These are phyloP conservation scores for Sterrhoptilus dennistouni DNA, from an alignment of 2,113 vertebrate genomes.

Conservation along the genomic window DNA sequence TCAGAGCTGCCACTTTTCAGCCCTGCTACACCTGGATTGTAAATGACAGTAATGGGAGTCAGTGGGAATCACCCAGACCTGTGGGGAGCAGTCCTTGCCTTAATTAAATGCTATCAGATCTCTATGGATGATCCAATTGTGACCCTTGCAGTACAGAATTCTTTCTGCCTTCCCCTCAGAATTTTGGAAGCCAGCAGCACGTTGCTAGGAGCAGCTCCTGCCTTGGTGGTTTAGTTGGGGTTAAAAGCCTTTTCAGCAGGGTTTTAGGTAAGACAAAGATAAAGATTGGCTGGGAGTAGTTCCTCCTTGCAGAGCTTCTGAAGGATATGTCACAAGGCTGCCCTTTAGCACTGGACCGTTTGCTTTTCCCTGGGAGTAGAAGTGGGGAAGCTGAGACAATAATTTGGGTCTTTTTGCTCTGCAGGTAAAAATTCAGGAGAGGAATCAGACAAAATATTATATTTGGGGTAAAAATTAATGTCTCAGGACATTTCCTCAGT, in stretches of 20 bases:
- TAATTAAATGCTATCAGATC: not conserved
- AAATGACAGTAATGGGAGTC: not conserved
- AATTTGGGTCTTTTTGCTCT: not conserved
- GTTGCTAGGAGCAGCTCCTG: not conserved
- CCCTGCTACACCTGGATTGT: not conserved
- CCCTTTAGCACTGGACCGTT: not conserved
- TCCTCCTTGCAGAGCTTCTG: not conserved
- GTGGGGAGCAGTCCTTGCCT: not conserved
- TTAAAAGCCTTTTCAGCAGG: not conserved
- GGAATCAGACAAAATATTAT: not conserved
- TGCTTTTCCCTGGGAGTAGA: not conserved
- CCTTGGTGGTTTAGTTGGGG: not conserved
- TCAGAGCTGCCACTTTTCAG: not conserved
- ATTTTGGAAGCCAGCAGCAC: not conserved
- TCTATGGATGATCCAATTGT: not conserved
- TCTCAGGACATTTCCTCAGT: fast-evolving
- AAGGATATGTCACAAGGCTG: not conserved
- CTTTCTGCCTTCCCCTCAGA: not conserved
- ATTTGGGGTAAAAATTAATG: not conserved
- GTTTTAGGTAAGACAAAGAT: not conserved
- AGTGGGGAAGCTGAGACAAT: not conserved
- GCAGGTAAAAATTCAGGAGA: not conserved
- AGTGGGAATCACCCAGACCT: not conserved
- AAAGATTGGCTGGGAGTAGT: not conserved
- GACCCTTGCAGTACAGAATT: not conserved